Conservation (phyloP, 2,797 vertebrate species). For the Molossus molossus region DNA sequence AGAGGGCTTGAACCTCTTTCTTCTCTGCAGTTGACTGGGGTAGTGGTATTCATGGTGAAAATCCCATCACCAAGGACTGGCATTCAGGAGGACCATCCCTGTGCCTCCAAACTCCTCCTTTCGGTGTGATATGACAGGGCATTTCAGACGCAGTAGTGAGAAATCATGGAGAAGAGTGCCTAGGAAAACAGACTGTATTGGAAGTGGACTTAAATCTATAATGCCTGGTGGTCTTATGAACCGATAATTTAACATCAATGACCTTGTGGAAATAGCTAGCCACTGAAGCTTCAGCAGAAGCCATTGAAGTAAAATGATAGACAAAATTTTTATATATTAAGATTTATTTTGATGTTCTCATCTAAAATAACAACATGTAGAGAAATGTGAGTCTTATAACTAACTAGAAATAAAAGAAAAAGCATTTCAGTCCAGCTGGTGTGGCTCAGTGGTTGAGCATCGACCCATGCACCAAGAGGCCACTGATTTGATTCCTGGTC, state of each 20-base stretch:
- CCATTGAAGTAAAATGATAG: conserved; percentile 5
- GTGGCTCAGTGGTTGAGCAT: too few species aligned
- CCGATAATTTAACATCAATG: neutral
- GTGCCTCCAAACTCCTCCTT: neutral
- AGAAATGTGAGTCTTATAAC: neutral
- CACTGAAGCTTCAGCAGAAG: neutral
- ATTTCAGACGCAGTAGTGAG: neutral
- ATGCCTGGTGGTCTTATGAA: conserved; percentile 11
- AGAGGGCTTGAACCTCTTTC: neutral
- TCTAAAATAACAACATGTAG: conserved; percentile 58
- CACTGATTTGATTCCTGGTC: too few species aligned
- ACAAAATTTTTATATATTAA: neutral
- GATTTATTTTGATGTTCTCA: neutral
- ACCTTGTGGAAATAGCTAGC: neutral
- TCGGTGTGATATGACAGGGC: neutral
- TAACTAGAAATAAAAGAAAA: neutral
- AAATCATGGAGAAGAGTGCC: neutral
- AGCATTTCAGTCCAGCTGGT: neutral
- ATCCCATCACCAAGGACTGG: neutral
- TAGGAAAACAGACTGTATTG: neutral
- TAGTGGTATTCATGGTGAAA: neutral
- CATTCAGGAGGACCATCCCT: neutral
- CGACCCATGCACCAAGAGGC: too few species aligned
- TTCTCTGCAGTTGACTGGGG: neutral
- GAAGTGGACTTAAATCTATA: neutral